Conservation (phyloP, 2,113 vertebrate genomes). For the Neodon shergylaensis region DNA sequence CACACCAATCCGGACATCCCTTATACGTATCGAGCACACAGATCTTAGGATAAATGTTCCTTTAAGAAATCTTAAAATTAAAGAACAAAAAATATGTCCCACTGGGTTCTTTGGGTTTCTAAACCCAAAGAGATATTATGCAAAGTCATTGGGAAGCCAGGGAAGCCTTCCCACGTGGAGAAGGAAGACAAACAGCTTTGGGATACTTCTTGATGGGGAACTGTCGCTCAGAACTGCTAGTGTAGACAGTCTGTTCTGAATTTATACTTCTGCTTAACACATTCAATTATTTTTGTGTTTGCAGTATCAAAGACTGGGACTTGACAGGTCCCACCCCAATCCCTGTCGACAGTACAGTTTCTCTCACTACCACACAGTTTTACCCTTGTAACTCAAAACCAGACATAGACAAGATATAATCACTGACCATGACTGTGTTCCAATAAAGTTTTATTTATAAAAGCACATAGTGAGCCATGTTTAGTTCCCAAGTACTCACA, state of each 20-base stretch:
- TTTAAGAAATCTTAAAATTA: background rate
- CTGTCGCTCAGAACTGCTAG: background rate
- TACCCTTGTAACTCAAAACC: background rate
- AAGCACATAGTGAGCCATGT: background rate
- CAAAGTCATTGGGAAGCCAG: background rate
- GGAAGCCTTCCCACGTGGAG: background rate
- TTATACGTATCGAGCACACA: background rate
- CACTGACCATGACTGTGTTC: background rate
- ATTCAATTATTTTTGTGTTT: constrained; percentile 20
- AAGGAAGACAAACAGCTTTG: background rate
- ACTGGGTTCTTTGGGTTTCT: background rate
- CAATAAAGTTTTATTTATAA: constrained; percentile 19
- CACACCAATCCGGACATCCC: background rate
- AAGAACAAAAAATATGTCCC: background rate
- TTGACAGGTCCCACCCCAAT: too few species aligned
- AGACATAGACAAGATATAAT: background rate
- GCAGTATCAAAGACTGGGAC: background rate
- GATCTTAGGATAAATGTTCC: background rate
- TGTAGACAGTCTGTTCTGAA: background rate
- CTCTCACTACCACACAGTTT: background rate
- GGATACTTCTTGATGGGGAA: background rate
- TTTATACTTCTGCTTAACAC: background rate
- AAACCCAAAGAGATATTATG: background rate
- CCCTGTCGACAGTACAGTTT: background rate
- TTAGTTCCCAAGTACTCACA: background rate